Evolutionary conservation across 1,140 invertebrate genomes (phyloP).

Genomic region (Apis cerana): DNA sequence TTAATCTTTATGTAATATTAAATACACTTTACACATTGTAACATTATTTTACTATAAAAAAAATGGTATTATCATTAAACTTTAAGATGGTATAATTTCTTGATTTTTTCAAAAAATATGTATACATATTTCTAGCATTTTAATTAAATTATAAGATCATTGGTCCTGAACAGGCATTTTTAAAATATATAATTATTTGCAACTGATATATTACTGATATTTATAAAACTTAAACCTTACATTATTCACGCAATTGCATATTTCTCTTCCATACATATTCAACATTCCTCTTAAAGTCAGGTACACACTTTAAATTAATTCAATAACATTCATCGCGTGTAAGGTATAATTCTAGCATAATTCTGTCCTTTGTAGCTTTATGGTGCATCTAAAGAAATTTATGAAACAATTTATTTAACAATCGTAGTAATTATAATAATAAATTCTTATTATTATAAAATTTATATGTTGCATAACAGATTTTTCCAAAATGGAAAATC

Average conservation of each 20-base stretch:
- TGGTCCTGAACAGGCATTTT: slow-evolving; percentile 67
- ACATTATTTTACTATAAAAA: slow-evolving; percentile 64
- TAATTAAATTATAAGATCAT: slow-evolving; percentile 68
- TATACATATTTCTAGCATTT: slow-evolving; percentile 49
- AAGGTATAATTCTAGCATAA: slow-evolving; percentile 14
- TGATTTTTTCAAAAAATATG: slow-evolving; percentile 47
- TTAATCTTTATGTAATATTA: slow-evolving; percentile 61
- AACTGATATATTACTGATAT: slow-evolving; percentile 73
- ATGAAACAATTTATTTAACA: slow-evolving; percentile 17
- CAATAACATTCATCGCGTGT: slow-evolving; percentile 39
- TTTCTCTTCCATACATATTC: slow-evolving; percentile 58
- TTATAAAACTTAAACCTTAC: slow-evolving; percentile 69
- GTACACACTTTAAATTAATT: slow-evolving; percentile 75
- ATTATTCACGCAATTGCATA: slow-evolving; percentile 48
- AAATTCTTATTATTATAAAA: not conserved
- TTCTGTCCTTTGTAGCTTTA: slow-evolving; percentile 7
- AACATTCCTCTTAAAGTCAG: slow-evolving; percentile 71
- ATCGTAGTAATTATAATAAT: not conserved
- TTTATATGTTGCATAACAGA: slow-evolving; percentile 3
- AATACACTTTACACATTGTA: slow-evolving; percentile 70
- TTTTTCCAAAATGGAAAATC: not conserved
- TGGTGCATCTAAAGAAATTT: slow-evolving; percentile 9
- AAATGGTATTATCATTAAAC: slow-evolving; percentile 32
- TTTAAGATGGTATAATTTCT: slow-evolving; percentile 44
- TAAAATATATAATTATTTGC: slow-evolving; percentile 69